Base-by-base conservation (phyloP, 2,888 invertebrate genomes). In the Drosophila merina region DNA sequence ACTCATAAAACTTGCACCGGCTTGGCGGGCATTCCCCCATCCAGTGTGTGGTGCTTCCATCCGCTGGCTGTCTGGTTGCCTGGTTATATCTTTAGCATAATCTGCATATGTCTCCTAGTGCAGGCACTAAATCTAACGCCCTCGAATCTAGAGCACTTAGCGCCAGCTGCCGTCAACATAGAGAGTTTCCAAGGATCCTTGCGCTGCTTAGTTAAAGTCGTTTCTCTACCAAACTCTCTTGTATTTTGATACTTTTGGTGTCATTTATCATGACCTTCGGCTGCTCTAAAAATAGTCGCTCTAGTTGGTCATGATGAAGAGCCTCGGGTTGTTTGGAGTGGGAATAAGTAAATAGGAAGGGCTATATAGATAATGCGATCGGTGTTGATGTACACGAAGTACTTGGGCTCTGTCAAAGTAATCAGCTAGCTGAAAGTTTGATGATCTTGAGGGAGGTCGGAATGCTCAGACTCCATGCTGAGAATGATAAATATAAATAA, bases 61-160 rank as follows among this genome's bases (percentile, higher is more conserved):
- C 64, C 36, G 36, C 36, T 5, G 12, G 20, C 28, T 52, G 40
- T 42, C 31, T 14, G 48, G 48, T 47, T 62, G 59, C 31, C 60
- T 62, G 58, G 58, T 33, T 42, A 40, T 26, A 45, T 71, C 50
- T 45, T 45, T 57, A 52, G 51, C 63, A 70, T 72, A 69, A 73
- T 73, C 69, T 75, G 76, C 76, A 75, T 76, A 72, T 68, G 85
- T 66, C 72, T 72, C 55, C 48, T 68, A 67, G 67, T 71, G 66
- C 55, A 76, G 81, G 85, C 86, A 85, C 81, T 82, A 81, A 81
- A 81, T 81, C 83, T 81, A 82, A 81, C 81, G 83, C 81, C 86
- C 77, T 85, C 82, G 76, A 76, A 79, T 79, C 79, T 77, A 76
- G 69, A 73, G 82, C 73, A 79, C 77, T 79, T 63, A 74, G 57